A percentile compares a stretch with the other conserved stretches of the same genome.
phyloP scores from a whole-genome alignment of 37 sponge, comb jelly and placozoan genomes.

The Diacarnus erythraeanus region DNA sequence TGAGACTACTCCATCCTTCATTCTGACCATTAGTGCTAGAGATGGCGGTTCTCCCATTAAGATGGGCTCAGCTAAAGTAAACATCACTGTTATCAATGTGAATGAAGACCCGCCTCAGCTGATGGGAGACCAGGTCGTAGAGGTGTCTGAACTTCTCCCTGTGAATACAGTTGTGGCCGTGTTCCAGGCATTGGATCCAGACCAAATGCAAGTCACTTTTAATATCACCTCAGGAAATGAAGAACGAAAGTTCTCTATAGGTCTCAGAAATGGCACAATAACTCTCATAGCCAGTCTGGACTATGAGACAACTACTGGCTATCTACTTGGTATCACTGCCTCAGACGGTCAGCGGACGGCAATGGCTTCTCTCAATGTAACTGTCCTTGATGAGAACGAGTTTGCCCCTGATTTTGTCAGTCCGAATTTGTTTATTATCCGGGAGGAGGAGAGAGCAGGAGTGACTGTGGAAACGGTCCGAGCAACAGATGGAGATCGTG shows the following conservation, averaged over 20 bases:
- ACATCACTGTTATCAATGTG: constrained; percentile 66
- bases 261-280: constrained; percentile 14
- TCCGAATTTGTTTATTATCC: constrained; percentile 17
- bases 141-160: constrained; percentile 48
- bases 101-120: constrained; percentile 68
- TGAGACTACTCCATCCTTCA: constrained; percentile 28
- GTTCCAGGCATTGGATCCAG: constrained; percentile 44
- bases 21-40: constrained; percentile 22
- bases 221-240: constrained; percentile 27
- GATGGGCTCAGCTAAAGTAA: constrained; percentile 27
- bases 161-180: constrained; percentile 11
- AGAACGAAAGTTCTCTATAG: constrained; percentile 59
- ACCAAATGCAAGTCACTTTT: constrained; percentile 26
- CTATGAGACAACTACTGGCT: constrained; percentile 45
- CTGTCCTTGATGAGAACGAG: constrained; percentile 82
- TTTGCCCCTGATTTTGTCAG: constrained; percentile 52
- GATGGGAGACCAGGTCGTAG: constrained; percentile 25
- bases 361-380: constrained; percentile 34
- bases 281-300: constrained; percentile 54
- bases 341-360: constrained; percentile 38
- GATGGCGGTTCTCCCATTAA: constrained; percentile 47
- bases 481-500: constrained; percentile 56
- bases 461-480: constrained; percentile 34
- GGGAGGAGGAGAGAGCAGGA: constrained; percentile 37
- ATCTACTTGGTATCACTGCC: constrained; percentile 49